Base-by-base conservation (phyloP, 2,113 vertebrate genomes). In the Osmerus eperlanus region DNA sequence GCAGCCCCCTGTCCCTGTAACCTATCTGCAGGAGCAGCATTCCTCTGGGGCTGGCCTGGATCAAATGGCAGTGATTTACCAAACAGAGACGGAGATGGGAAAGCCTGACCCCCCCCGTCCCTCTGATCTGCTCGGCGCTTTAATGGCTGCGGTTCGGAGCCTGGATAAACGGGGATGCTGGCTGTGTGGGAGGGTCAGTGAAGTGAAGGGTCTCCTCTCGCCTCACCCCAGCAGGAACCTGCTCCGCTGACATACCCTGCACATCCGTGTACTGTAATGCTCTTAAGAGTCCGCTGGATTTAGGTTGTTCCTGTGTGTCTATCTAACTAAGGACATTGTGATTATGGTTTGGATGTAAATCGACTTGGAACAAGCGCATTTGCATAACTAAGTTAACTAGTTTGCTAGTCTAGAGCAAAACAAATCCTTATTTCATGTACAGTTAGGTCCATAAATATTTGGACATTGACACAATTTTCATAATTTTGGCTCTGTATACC, bases 21-120 rank as follows among this genome's bases (percentile, higher is more conserved):
- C 84, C 70, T 88, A 88, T 89, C 88, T 87, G 80, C 76, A 65
- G 79, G 78, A 86, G 81, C 86, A 89, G 86, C 89, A 82, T 89
- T 89, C 86, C 90, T 90, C 83, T 83, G 84, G 85, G 89, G 88
- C 86, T 84, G 73, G 82, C 87, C 86, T 70, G 87, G 88, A 91
- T 91, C 88, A 90, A 91, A 91, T 89, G 89, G 81, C 86, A 86
- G 83, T 72, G 84, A 88, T 90, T 90, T 88, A 79, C 83, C 87
- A 80, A 86, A 84, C 79, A 86, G 84, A 79, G 77, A 80, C 77
- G 56, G 77, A 84, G 85, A 89, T 89, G 85, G 82, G 41, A 80
- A 86, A 83, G 82, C 79, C 80, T 91, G 87, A 90, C 88, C 89
- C 23, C 23, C 23, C 84, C 67, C 4, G 9, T 47, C 85, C 80